Conservation (phyloP, 1,140 invertebrate genomes). For the Cydia amplana region DNA sequence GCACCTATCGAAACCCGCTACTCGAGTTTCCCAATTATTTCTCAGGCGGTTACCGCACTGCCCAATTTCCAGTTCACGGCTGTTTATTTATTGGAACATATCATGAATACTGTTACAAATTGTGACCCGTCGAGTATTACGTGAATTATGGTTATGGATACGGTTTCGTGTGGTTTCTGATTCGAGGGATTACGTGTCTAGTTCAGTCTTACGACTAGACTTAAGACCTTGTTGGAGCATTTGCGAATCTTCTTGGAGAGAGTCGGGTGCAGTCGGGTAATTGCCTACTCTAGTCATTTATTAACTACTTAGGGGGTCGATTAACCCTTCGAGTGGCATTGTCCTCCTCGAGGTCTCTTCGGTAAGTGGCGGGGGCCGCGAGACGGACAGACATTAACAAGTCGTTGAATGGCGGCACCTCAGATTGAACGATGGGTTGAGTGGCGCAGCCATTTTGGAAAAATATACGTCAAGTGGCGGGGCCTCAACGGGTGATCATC, state of each 20-base stretch:
- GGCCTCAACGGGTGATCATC: too few relatives aligned
- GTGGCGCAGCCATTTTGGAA: too few relatives aligned
- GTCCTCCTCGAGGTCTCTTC: too few relatives aligned
- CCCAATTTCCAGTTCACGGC: slow-evolving; percentile 29
- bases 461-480: too few relatives aligned
- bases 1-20: slow-evolving; percentile 4
- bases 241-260: not conserved
- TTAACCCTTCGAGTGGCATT: too few relatives aligned
- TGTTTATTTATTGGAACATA: slow-evolving; percentile 29
- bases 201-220: not conserved
- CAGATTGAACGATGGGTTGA: too few relatives aligned
- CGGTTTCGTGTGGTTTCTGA: not conserved
- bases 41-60: slow-evolving; percentile 20
- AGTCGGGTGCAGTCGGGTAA: not conserved
- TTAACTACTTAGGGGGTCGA: not conserved
- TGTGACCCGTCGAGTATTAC: slow-evolving; percentile 18
- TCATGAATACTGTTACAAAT: slow-evolving; percentile 29
- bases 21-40: slow-evolving; percentile 26
- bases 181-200: not conserved
- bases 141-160: slow-evolving; percentile 21
- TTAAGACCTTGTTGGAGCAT: not conserved
- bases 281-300: not conserved
- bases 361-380: too few relatives aligned
- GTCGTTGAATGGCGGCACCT: too few relatives aligned
- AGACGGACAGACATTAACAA: too few relatives aligned